Evolutionary conservation across 2,888 invertebrate genomes (phyloP).

Genomic region (Pollenia amentaria): DNA sequence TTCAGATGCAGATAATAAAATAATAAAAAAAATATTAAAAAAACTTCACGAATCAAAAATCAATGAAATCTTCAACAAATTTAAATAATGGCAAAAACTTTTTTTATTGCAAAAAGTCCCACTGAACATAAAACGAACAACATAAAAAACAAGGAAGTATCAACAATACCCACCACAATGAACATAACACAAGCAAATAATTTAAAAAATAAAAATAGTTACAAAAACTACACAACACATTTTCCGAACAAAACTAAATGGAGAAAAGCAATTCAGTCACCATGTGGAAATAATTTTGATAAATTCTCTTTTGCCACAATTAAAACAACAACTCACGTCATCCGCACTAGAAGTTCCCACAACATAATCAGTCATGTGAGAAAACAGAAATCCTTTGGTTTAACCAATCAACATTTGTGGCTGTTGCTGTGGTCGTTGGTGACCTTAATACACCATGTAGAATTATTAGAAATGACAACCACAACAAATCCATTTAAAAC

Average conservation of each 20-base stretch:
- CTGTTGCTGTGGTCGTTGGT: conserved; percentile 32
- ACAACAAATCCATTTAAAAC: conserved; percentile 18
- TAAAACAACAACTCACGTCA: background rate
- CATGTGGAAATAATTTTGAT: background rate
- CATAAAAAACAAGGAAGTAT: background rate
- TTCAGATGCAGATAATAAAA: conserved; percentile 6
- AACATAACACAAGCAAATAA: conserved; percentile 27
- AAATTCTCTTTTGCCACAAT: background rate
- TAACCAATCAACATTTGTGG: conserved; percentile 48
- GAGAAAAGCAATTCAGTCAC: background rate
- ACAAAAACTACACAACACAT: conserved; percentile 7
- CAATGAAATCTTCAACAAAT: conserved; percentile 3
- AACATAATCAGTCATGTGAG: background rate
- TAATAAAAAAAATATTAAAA: background rate
- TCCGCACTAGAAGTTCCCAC: background rate
- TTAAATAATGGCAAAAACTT: conserved; percentile 17
- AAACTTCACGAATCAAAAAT: background rate
- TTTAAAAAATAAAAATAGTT: conserved; percentile 32
- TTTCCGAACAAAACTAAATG: conserved; percentile 6
- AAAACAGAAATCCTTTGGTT: conserved; percentile 26
- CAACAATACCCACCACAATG: background rate
- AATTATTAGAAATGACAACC: conserved; percentile 42
- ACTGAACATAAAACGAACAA: conserved; percentile 32
- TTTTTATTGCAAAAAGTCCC: conserved; percentile 41
- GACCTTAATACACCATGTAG: conserved; percentile 9